Conservation (phyloP, 2,113 vertebrate genomes). For the Diglossa brunneiventris region DNA sequence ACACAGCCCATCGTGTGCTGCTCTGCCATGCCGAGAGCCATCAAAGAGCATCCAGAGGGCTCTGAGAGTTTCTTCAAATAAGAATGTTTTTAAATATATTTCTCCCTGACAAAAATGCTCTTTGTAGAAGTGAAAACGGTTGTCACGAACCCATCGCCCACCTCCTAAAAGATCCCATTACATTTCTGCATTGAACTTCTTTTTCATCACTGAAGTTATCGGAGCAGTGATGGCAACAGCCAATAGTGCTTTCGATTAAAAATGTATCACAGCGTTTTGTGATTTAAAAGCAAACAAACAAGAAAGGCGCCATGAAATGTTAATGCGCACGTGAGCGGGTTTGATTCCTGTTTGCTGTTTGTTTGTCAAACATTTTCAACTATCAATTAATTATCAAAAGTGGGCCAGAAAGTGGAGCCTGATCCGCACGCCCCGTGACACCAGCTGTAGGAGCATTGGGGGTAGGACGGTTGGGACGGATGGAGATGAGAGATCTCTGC, state of each 20-base stretch:
- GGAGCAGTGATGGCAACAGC: slow-evolving; percentile 12
- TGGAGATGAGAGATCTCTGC: no score
- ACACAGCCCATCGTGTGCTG: fast-evolving
- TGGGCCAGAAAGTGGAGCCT: background rate
- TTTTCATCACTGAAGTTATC: background rate
- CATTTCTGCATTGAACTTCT: background rate
- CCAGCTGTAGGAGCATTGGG: no score
- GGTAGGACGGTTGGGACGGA: no score
- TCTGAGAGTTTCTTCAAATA: background rate
- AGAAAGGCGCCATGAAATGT: slow-evolving; percentile 18
- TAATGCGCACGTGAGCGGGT: background rate
- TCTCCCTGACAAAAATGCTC: slow-evolving; percentile 3
- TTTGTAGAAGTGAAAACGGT: slow-evolving; percentile 4
- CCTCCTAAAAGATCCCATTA: slow-evolving; percentile 40
- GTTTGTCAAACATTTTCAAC: slow-evolving; percentile 12
- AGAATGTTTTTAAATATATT: background rate
- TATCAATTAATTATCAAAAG: slow-evolving; percentile 56
- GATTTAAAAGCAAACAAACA: slow-evolving; percentile 57
- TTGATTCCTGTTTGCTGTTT: slow-evolving; percentile 5
- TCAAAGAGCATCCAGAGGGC: background rate
- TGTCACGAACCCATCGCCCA: slow-evolving; percentile 7
- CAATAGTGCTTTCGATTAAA: slow-evolving; percentile 41
- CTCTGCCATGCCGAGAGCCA: background rate
- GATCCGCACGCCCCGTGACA: fast-evolving
- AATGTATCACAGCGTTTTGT: slow-evolving; percentile 52